These are phyloP conservation scores for Ephydatia muelleri DNA, from an alignment of 37 sponge, comb jelly and placozoan genomes.

Conservation along the genomic window DNA sequence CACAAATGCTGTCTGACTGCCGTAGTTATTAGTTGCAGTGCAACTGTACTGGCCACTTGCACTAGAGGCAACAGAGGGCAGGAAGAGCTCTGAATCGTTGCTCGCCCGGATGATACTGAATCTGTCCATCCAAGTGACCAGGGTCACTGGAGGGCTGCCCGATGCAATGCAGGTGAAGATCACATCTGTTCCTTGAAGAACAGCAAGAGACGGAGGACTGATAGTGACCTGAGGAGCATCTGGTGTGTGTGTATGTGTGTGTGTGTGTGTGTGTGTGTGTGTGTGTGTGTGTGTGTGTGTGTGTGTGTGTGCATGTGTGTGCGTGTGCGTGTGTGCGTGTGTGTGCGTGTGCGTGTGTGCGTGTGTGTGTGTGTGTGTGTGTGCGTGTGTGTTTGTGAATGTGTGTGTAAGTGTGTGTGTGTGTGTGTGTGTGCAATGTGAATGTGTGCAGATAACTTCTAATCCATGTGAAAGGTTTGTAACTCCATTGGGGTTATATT, in stretches of 20 bases:
- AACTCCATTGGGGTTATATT: too few species aligned
- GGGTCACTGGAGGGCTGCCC: not conserved
- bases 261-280: not conserved
- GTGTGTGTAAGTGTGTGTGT: too few species aligned
- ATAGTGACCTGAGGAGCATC: not conserved
- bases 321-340: too few species aligned
- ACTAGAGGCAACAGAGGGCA: not conserved
- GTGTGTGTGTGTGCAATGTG: too few species aligned
- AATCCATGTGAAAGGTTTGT: too few species aligned
- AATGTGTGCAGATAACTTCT: too few species aligned
- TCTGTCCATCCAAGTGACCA: not conserved
- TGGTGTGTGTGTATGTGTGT: not conserved
- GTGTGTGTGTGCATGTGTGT: not conserved
- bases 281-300: not conserved
- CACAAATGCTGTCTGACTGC: conserved; percentile 7
- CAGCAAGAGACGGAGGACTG: not conserved
- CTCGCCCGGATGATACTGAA: not conserved
- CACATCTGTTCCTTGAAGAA: not conserved
- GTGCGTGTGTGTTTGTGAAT: too few species aligned
- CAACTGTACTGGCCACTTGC: conserved; percentile 56
- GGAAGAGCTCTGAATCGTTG: not conserved
- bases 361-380: too few species aligned
- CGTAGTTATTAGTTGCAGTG: conserved; percentile 37
- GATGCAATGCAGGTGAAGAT: not conserved
- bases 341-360: too few species aligned